A percentile compares a stretch with the other conserved stretches of the same genome.
phyloP scores from a whole-genome alignment of 2,888 invertebrate genomes.

The Cybosia mesomella region DNA sequence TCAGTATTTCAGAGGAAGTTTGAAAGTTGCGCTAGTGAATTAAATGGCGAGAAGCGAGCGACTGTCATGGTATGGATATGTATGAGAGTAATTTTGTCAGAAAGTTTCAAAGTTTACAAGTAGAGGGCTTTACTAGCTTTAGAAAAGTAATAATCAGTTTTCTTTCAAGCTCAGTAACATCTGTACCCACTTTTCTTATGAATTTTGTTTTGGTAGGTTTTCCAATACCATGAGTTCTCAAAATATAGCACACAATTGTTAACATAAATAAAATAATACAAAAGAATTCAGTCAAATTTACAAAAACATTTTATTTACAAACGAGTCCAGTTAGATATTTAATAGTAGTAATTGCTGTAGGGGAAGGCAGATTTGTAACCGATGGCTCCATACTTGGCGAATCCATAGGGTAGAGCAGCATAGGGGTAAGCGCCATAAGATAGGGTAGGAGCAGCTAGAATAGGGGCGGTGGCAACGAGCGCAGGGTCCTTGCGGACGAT shows the following conservation, averaged over 20 bases:
- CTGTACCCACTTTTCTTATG: no score
- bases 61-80: no score
- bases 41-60: no score
- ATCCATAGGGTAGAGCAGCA: conserved; percentile 28
- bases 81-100: no score
- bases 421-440: conserved; percentile 24
- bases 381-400: conserved; percentile 19
- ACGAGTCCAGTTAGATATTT: conserved; percentile 12
- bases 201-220: no score
- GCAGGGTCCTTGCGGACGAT: conserved; percentile 82
- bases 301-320: conserved; percentile 45
- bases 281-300: conserved; percentile 17
- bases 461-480: conserved; percentile 56
- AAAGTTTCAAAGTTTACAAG: no score
- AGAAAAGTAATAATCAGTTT: no score
- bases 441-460: conserved; percentile 36
- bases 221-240: no score
- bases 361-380: conserved; percentile 46
- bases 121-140: no score
- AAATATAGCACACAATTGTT: not conserved
- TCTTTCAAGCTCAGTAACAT: no score
- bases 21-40: no score
- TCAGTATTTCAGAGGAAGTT: no score
- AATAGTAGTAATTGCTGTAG: conserved; percentile 48
- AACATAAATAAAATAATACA: not conserved